Percentiles rank a stretch among this genome's conserved stretches.
Conservation (phyloP, 2,888 invertebrate species). For the Proisotoma minuta region DNA sequence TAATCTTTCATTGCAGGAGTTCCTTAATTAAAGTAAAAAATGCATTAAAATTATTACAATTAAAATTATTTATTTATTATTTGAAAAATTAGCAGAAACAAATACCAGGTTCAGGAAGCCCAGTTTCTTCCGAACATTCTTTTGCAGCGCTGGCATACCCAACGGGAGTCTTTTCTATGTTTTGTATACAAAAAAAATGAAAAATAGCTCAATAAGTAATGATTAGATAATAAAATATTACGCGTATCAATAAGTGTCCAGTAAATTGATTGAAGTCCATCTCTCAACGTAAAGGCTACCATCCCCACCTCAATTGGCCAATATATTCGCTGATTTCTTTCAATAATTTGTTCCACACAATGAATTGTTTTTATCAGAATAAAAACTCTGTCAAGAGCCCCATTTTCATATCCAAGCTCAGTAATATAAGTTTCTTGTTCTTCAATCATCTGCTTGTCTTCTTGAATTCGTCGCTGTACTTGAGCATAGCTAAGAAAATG, state of each 20-base stretch:
- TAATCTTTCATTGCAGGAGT: conserved; percentile 11
- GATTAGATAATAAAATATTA: conserved; percentile 17
- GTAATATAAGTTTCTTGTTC: conserved; percentile 17
- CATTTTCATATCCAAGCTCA: conserved; percentile 13
- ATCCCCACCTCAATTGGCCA: conserved; percentile 45
- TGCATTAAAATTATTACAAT: no score
- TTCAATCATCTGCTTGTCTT: conserved; percentile 9
- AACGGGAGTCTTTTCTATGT: conserved; percentile 25
- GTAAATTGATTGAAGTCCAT: conserved; percentile 34
- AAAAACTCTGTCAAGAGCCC: conserved; percentile 21
- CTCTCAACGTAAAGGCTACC: conserved; percentile 37
- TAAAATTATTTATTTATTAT: no score
- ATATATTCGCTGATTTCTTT: conserved; percentile 29
- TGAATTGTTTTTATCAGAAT: conserved; percentile 35
- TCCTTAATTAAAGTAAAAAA: no score
- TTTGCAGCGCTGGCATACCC: conserved; percentile 42
- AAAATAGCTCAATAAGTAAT: not conserved
- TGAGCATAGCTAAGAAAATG: conserved; percentile 29
- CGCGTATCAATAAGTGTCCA: conserved; percentile 45
- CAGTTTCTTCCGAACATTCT: conserved; percentile 33
- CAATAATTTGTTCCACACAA: conserved; percentile 34
- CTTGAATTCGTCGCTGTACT: conserved; percentile 19
- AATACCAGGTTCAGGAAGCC: conserved; percentile 40
- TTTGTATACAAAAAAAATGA: conserved; percentile 3
- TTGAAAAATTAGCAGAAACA: no score